These are phyloP conservation scores for Ariopsis seemanni DNA, from an alignment of 2,113 vertebrate genomes.

Conservation along the genomic window DNA sequence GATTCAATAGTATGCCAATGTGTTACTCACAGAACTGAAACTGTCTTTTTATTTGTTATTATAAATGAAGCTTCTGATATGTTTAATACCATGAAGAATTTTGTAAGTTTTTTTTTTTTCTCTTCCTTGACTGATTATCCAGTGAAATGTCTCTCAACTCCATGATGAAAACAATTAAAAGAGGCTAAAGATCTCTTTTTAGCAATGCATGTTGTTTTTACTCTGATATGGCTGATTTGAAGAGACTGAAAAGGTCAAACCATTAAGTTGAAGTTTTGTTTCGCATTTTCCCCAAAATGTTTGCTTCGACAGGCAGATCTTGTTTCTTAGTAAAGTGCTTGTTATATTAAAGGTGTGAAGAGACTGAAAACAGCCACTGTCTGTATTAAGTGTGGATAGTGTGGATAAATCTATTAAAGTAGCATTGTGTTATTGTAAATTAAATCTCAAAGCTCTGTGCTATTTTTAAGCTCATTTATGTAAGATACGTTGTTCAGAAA, in stretches of 20 bases:
- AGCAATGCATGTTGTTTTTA: conserved; percentile 66
- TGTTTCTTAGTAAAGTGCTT: conserved; percentile 52
- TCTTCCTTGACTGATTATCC: conserved; percentile 66
- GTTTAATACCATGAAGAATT: conserved; percentile 77
- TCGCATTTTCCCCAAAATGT: conserved; percentile 28
- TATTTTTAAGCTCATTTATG: conserved; percentile 26
- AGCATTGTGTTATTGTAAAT: conserved; percentile 54
- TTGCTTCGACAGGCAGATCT: conserved; percentile 37
- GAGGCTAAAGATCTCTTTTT: conserved; percentile 61
- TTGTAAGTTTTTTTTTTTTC: conserved; percentile 74
- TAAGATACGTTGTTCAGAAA: background rate
- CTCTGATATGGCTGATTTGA: conserved; percentile 47
- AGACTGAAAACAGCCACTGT: conserved; percentile 45
- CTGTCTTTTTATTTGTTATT: conserved; percentile 39
- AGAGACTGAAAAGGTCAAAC: conserved; percentile 21
- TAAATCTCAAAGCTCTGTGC: conserved; percentile 27
- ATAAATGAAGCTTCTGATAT: conserved; percentile 76
- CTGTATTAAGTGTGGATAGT: conserved; percentile 52
- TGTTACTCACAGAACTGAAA: conserved; percentile 69
- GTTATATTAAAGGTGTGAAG: conserved; percentile 48
- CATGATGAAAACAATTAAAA: conserved; percentile 76
- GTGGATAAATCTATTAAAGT: conserved; percentile 43
- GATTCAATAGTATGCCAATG: conserved; percentile 77
- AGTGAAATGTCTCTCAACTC: conserved; percentile 70
- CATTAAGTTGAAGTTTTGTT: conserved; percentile 1